Percentiles rank a stretch among this genome's conserved stretches.
These are phyloP conservation scores for Myotis lucifugus DNA, from an alignment of 2,113 vertebrate genomes.

Conservation along the genomic window DNA sequence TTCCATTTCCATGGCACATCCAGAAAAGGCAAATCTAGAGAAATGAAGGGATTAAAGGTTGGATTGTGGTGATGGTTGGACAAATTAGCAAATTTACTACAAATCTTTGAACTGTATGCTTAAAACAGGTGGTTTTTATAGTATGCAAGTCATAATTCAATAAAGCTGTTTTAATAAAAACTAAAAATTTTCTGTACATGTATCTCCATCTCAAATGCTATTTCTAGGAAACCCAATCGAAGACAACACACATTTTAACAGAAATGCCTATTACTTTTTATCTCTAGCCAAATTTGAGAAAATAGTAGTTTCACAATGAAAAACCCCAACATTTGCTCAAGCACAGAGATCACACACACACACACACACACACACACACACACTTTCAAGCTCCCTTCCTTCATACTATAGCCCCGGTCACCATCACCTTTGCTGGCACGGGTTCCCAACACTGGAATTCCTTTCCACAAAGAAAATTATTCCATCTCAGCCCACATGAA, in stretches of 20 bases:
- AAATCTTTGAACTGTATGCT: constrained; percentile 27
- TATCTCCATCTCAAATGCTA: constrained; percentile 30
- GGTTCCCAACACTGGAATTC: not conserved
- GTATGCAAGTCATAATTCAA: constrained; percentile 48
- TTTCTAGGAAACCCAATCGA: constrained; percentile 34
- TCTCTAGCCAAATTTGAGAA: constrained; percentile 54
- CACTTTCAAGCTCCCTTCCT: not conserved
- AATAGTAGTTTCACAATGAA: constrained; percentile 31
- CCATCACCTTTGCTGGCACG: not conserved
- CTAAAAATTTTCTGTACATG: not conserved
- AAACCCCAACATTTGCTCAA: not conserved
- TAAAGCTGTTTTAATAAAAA: constrained; percentile 49
- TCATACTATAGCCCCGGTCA: not conserved
- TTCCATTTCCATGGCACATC: not conserved
- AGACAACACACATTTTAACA: constrained; percentile 39
- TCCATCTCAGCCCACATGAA: not conserved
- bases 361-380: no score
- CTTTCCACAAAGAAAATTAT: constrained; percentile 14
- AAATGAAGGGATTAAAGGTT: not conserved
- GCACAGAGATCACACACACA: not conserved
- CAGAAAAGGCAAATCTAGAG: constrained; percentile 3
- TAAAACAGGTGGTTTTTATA: constrained; percentile 23
- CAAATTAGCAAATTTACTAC: not conserved
- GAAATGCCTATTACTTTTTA: constrained; percentile 53
- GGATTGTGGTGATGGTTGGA: not conserved